phyloP scores from a whole-genome alignment of 2,888 invertebrate genomes.

The Hirtodrosophila confusa region DNA sequence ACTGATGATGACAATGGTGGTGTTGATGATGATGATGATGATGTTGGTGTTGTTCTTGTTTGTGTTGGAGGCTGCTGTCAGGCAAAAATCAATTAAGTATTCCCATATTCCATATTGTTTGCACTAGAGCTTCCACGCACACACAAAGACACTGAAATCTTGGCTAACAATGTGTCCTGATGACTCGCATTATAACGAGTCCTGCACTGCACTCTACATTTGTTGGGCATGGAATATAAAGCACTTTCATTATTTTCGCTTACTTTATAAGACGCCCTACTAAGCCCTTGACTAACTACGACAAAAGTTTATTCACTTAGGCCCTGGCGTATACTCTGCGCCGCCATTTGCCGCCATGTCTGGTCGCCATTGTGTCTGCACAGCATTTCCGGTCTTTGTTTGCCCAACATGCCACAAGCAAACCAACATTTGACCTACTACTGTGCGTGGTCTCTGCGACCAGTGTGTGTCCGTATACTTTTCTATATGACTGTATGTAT shows the following conservation, averaged over 20 bases:
- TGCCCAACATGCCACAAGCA: constrained; percentile 22
- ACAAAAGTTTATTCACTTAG: too few relatives aligned
- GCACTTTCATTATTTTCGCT: constrained; percentile 3
- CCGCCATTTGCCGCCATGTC: constrained; percentile 19
- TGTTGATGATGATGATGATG: too few relatives aligned
- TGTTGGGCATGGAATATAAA: too few relatives aligned
- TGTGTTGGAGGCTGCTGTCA: constrained; percentile 2
- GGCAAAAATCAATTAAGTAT: constrained; percentile 59
- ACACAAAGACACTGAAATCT: constrained; percentile 3
- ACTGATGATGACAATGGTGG: not conserved
- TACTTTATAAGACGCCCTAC: constrained; percentile 1
- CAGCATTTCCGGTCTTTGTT: constrained; percentile 46
- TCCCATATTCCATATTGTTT: constrained; percentile 43
- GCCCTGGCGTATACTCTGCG: too few relatives aligned
- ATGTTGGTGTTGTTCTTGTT: constrained; percentile 1
- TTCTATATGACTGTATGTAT: not conserved
- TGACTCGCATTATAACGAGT: too few relatives aligned
- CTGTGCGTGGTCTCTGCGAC: constrained; percentile 23
- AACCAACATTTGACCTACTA: constrained; percentile 43
- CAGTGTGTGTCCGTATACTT: constrained; percentile 2
- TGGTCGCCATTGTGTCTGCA: constrained; percentile 55
- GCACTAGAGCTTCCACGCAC: constrained; percentile 23
- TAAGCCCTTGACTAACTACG: too few relatives aligned
- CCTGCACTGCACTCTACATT: too few relatives aligned
- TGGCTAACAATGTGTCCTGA: too few relatives aligned